These are phyloP conservation scores for Callimorpha dominula DNA, from an alignment of 2,888 invertebrate genomes.

Conservation along the genomic window DNA sequence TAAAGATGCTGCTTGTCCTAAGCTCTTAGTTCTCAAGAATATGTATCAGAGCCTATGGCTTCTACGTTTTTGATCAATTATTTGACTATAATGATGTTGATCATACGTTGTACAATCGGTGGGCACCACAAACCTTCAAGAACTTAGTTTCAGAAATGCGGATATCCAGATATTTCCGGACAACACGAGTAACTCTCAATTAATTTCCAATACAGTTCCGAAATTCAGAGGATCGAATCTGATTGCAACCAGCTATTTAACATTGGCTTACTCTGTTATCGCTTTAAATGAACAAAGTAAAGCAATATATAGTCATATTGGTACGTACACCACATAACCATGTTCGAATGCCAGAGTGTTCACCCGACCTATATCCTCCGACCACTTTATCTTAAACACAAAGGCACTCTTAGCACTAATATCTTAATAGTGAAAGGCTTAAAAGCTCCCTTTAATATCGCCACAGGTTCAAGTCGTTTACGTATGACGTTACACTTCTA, in stretches of 20 bases:
- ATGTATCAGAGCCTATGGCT: too few species aligned
- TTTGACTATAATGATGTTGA: too few species aligned
- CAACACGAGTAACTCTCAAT: background rate
- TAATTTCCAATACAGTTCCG: background rate
- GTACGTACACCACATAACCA: background rate
- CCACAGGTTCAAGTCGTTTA: background rate
- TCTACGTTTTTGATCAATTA: too few species aligned
- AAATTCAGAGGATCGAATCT: too few species aligned
- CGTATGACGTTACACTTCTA: background rate
- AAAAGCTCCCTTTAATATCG: background rate
- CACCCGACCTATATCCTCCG: background rate
- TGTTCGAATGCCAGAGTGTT: background rate
- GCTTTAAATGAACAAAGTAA: background rate
- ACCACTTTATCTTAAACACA: constrained; percentile 5
- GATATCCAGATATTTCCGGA: background rate
- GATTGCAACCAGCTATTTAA: background rate
- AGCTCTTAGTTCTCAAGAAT: too few species aligned
- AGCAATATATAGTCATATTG: background rate
- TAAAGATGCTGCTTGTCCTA: too few species aligned
- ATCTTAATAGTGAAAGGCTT: constrained; percentile 1
- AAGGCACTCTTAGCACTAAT: constrained; percentile 3
- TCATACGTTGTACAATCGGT: background rate
- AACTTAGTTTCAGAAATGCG: background rate
- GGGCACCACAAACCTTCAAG: background rate
- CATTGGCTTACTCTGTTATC: background rate